Base-by-base conservation (phyloP, 2,113 vertebrate genomes). In the Crotalus tigris region DNA sequence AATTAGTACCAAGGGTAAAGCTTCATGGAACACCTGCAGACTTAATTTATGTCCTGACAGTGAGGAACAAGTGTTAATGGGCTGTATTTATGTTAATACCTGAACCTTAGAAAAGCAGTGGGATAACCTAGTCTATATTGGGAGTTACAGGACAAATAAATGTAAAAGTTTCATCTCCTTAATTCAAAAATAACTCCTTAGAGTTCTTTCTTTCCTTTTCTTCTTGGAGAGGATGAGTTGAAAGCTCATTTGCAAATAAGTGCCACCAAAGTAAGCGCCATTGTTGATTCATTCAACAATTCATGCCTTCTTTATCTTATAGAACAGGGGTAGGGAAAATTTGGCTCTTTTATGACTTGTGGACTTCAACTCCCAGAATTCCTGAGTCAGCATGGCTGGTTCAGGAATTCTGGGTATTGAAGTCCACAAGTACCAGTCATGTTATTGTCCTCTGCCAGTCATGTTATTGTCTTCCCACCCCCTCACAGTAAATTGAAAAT, bases 21-120 rank as follows among this genome's bases (percentile, higher is more conserved):
- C 99, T 99, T 98, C 96, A 98, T 97, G 98, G 99, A 99, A 99
- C 99, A 99, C 98, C 99, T 99, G 99, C 99, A 99, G 99, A 99
- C 98, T 99, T 99, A 99, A 99, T 99, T 99, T 99, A 99, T 99
- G 99, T 99, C 98, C 99, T 99, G 99, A 99, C 99, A 99, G 98
- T 98, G 98, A 98, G 98, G 99, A 99, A 99, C 99, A 99, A 99
- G 98, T 99, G 99, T 99, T 99, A 99, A 99, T 99, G 98, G 98
- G 98, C 98, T 98, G 98, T 99, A 99, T 99, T 99, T 99, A 99
- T 99, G 99, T 99, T 99, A 99, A 99, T 99, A 98, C 98, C 98
- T 98, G 98, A 98, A 98, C 98, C 97, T 98, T 95, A 96, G 98
- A 97, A 97, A 98, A 96, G 96, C 95, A 94, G 95, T 94, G 94